phyloP scores from a whole-genome alignment of 2,113 vertebrate species.

The Meleagris gallopavo region DNA sequence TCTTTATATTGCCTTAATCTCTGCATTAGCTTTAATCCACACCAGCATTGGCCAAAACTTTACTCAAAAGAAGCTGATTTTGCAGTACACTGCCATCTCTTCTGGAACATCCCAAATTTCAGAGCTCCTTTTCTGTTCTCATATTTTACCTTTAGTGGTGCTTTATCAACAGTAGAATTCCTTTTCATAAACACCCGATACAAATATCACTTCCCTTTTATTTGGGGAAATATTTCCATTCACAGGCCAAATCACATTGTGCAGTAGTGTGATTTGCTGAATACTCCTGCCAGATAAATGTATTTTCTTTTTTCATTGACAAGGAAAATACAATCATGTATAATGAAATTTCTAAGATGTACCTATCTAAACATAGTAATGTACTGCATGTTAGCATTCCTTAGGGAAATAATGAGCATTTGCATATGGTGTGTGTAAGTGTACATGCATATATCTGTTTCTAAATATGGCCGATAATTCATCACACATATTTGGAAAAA shows the following conservation, averaged over 20 bases:
- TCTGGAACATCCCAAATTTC: background rate
- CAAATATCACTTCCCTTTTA: background rate
- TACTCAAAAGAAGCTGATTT: background rate
- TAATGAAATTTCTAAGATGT: background rate
- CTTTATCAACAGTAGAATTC: background rate
- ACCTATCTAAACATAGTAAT: background rate
- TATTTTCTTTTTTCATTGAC: background rate
- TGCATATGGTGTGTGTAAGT: background rate
- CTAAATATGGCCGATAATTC: background rate
- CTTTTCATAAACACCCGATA: background rate
- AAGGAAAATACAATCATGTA: background rate
- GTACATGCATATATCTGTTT: background rate
- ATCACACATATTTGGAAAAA: background rate
- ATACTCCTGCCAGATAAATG: background rate
- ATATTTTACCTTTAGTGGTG: background rate
- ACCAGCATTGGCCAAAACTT: background rate
- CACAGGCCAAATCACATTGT: background rate
- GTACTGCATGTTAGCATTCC: fast-evolving
- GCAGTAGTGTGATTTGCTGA: background rate
- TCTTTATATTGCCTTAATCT: background rate
- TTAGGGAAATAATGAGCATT: background rate
- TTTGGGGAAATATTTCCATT: background rate
- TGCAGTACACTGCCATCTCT: background rate
- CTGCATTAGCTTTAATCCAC: background rate
- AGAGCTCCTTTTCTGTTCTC: background rate